Evolutionary conservation across 2,888 invertebrate genomes (phyloP), one percentile per base, ranked within the genome.

Genomic region (Andricus quercusramuli): DNA sequence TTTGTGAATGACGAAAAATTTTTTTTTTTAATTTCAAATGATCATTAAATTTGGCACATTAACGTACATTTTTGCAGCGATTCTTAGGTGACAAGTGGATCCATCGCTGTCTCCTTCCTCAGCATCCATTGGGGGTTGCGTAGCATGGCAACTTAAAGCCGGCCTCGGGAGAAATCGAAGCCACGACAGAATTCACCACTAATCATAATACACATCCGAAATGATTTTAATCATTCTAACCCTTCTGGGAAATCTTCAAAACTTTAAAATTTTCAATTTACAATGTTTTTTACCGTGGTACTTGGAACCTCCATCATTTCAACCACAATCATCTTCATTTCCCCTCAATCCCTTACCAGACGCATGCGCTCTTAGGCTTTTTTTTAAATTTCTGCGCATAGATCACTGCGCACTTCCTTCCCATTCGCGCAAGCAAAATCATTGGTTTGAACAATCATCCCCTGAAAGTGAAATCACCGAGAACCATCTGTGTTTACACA

Each of bases 1-100:
- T 25, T 64, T 8, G 15, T 8, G 17, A 64, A 29, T 15, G 6
- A 22, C 25, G 25, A 29, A 6, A 25, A 29, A 29, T 0, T 6
- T 6, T 29, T 29, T 62, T 17, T 29, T 15, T 0, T 22, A 32
- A 6, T 15, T 56, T 32, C 3, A 64, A 22, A 59, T 22, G 22
- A 22, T 13, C 9, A 3, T 59, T 17, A 25, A 62, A 29, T 64
- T 29, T 29, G 22, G 0, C 20, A 22, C 25, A 74, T 11, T 29
- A 37, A 56, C 74, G 29, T 32, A 74, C 74, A 74, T 74, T 74
- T 56, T 74, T 59, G 59, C 74, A 6, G 74, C 20, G 1, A 29
- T 74, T 74, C 56, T 74, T 56, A 74, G n/a, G 74, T 74, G 74
- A 74, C 74, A 74, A 56, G 74, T 74, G 51, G 74, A 74, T 56